Evolutionary conservation across 1,140 invertebrate species (phyloP), one percentile per base, ranked within the genome.

Genomic region (Stegodyphus mimosarum): DNA sequence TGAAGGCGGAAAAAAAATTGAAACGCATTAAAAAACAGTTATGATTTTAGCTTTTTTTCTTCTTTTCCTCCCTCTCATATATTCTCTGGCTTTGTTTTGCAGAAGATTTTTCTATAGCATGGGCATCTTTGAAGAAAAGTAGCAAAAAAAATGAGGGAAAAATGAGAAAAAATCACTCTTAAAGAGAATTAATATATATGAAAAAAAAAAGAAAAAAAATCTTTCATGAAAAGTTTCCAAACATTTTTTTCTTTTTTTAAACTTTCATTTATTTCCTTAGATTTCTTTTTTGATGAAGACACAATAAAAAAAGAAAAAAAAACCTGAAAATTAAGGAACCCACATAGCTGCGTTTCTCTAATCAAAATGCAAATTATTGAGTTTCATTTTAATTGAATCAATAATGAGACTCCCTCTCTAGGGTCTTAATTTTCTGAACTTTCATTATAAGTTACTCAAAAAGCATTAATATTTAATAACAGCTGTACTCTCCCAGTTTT

Each of bases 1-100:
- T 18, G 10, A 50, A 75, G 13, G 17, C 7, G 50, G 64, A 66
- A 48, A 73, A 83, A 74, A 74, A 13, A 15, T 48, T 69, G 64
- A 84, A 84, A 84, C 81, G 81, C 81, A 84, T 84, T 84, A 84
- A 84, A 84, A 84, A 84, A 84, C 81, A 84, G 81, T 84, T 84
- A 84, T 84, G 81, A 84, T 67, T 84, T 76, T 10, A 15, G 9
- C 71, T 13, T 84, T 84, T 83, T 81, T 64, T 76, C 72, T 76
- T 72, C 69, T 2, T 69, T 75, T 81, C 71, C 76, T 84, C 72
- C 69, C 10, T 33, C 33, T 72, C 69, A 67, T 69, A 84, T 81
- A 81, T 84, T 84, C 72, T 75, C 10, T 33, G 50, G 53, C 60
- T 75, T 76, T 84, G 73, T 76, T 76, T 70, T 69, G 60, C n/a